Base-by-base conservation (phyloP, 2,113 vertebrate genomes). In the Aleadryas rufinucha region DNA sequence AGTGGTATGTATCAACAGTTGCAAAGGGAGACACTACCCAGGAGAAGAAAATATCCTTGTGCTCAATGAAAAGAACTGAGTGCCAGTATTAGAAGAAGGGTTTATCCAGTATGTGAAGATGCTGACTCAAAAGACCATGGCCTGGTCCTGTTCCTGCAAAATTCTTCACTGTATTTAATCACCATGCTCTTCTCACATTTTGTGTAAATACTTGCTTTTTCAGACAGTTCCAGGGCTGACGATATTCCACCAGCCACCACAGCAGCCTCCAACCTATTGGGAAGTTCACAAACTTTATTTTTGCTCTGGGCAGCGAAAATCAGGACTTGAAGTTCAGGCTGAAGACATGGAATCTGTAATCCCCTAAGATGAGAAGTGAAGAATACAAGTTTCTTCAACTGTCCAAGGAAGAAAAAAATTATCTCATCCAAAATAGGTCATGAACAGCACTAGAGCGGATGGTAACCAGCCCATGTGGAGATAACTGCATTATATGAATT, bases 141-240 rank as follows among this genome's bases (percentile, higher is more conserved):
- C 11, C n/a, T 75, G 22, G 37, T 78, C 30, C 27, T 54, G 3
- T 27, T 59, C n/a, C 69, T 53, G 26, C 20, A 65, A 37, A 85
- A 50, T 63, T 94, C 21, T 65, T 80, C 23, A 5, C 30, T 37
- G 6, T 47, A 7, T 56, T 70, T 53, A n/a, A 24, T 50, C 60
- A 37, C 21, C 9, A 4, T 28, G 22, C 13, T 85, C 24, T 21
- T 33, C 45, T 19, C n/a, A n/a, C 2, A 2, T 1, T 0, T 11
- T 71, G 24, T 56, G n/a, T 56, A n/a, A 64, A 45, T 42, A 42
- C 6, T 64, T 80, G 31, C 30, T 70, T 71, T 70, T 71, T 72
- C 44, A 80, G n/a, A 71, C 91, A 66, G 41, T 26, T 42, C 27
- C 35, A n/a, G 10, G 24, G n/a, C 15, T 82, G 26, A 85, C 21